Evolutionary conservation across 2,888 invertebrate species (phyloP), one percentile per base, ranked within the genome.

Genomic region (Drosophila crucigera): DNA sequence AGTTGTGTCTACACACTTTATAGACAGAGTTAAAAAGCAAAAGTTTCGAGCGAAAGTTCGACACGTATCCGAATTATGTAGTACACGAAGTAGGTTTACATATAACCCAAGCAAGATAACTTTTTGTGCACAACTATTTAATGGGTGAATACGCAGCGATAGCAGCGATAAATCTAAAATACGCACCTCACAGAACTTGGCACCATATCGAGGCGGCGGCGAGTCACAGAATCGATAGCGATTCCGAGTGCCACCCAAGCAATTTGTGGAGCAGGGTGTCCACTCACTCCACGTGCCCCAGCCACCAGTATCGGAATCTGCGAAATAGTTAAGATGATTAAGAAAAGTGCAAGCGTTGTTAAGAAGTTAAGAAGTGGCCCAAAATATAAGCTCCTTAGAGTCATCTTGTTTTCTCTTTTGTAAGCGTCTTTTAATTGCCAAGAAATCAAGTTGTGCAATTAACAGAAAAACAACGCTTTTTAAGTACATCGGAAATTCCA

Each of bases 221-320:
- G 96, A 96, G 92, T 98, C 97, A 91, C 98, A 98, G 94, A 97
- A 96, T 80, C 98, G 95, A 93, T 97, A 97, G 22, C 98, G 95
- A 92, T 96, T 97, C 74, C 96, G 95, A 22, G 96, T 97, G 0
- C 98, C 98, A 59, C 96, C 96, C 52, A 96, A 94, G 89, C 96
- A 96, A 69, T 96, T 96, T 73, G 95, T 95, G 1, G 97, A 97
- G 91, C 98, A 98, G 1, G 96, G 95, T 0, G 97, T 97, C 98
- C 98, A 98, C 62, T 95, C 94, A 53, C 97, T 97, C 97, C 97
- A 97, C 53, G 93, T 94, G n/a, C 95, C 95, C 97, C 97, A 97
- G 49, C 96, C 96, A 4, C 96, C 96, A 0, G 96, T 96, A 78
- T 97, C 97, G 22, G 95, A 95, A 69, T 97, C 97, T 97, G 92